Evolutionary conservation across 2,888 invertebrate species (phyloP).

Genomic region (Polydesmus complanatus): DNA sequence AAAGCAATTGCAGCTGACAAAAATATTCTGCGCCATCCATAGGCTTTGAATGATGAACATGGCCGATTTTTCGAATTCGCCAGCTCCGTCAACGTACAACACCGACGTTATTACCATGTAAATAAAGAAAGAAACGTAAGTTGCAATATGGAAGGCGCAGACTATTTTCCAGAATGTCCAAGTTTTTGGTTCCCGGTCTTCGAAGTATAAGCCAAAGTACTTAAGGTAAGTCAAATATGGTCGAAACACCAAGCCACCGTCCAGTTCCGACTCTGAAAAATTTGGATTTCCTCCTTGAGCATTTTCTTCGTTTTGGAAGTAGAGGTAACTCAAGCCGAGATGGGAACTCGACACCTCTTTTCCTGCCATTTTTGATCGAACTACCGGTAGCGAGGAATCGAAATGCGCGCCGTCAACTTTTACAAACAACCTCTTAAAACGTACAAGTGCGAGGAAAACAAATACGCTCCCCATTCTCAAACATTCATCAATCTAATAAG

Average conservation of each 20-base stretch:
- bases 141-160: not conserved
- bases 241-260: too few relatives aligned
- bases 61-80: not conserved
- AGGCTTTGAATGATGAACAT: not conserved
- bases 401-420: too few relatives aligned
- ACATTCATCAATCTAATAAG: too few relatives aligned
- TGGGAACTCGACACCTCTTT: too few relatives aligned
- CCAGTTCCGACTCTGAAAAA: not conserved
- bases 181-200: not conserved
- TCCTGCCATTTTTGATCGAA: too few relatives aligned
- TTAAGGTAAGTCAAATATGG: not conserved
- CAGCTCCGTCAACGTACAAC: not conserved
- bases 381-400: too few relatives aligned
- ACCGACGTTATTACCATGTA: not conserved
- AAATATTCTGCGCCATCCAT: conserved; percentile 1
- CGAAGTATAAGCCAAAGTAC: not conserved
- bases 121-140: not conserved
- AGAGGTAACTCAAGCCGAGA: too few relatives aligned
- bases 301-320: too few relatives aligned
- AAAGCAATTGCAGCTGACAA: not conserved
- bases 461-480: too few relatives aligned
- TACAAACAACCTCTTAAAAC: too few relatives aligned
- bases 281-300: too few relatives aligned
- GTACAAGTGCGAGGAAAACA: too few relatives aligned
- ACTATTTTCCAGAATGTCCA: not conserved